Evolutionary conservation across 2,888 invertebrate species (phyloP).

Genomic region (Ennomos quercinarius): DNA sequence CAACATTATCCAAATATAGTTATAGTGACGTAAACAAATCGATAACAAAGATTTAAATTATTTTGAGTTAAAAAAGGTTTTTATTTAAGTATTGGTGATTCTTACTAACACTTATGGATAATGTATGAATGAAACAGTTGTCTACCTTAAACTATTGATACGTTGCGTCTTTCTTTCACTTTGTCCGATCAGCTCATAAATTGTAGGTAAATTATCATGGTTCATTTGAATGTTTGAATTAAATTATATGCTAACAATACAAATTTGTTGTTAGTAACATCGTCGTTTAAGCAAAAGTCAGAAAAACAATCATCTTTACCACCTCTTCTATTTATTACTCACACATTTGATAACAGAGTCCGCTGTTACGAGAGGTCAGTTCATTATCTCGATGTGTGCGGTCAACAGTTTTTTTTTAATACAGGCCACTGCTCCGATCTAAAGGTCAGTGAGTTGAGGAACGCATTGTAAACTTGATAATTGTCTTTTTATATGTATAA

Average conservation of each 20-base stretch:
- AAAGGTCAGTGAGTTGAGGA: constrained; percentile 40
- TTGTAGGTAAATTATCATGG: too few species aligned
- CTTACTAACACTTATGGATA: too few species aligned
- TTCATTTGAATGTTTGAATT: too few species aligned
- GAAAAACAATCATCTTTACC: constrained; percentile 1
- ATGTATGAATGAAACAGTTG: too few species aligned
- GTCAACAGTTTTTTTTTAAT: constrained; percentile 47
- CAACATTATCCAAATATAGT: too few species aligned
- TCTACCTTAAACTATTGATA: too few species aligned
- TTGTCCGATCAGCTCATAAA: too few species aligned
- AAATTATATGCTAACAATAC: neutral
- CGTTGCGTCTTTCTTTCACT: too few species aligned
- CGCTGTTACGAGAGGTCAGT: constrained; percentile 46
- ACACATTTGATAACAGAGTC: constrained; percentile 40
- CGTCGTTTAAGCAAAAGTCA: neutral
- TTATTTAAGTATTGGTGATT: too few species aligned
- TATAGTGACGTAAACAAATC: too few species aligned
- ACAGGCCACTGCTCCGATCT: constrained; percentile 47
- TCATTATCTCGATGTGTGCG: constrained; percentile 39
- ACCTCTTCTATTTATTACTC: constrained; percentile 36
- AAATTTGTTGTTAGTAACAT: neutral
- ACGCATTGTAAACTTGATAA: constrained; percentile 43
- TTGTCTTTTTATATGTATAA: constrained; percentile 36
- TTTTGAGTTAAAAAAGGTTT: too few species aligned
- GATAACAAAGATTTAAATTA: too few species aligned